Evolutionary conservation across 2,797 vertebrate genomes (phyloP), one percentile per base, ranked within the genome.

Genomic region (Clamator glandarius): DNA sequence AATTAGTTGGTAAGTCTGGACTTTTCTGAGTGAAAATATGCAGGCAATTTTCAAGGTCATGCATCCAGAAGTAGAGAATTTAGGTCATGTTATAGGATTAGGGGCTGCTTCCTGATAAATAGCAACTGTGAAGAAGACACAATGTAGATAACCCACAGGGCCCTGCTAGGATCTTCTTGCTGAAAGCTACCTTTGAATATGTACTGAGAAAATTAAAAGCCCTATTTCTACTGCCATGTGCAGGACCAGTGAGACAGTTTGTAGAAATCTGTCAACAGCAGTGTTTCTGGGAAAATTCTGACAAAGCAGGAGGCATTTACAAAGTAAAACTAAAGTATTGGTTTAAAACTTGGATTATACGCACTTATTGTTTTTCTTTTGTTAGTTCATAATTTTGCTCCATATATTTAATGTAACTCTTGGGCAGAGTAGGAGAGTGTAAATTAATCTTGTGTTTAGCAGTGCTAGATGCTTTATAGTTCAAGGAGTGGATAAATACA

Each of bases 361-460:
- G 29, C 41, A 11, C 36, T 31, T 81, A 61, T 4, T 51, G 7
- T 33, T 80, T 70, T 85, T 55, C 52, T 62, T 79, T 52, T 33
- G 7, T 66, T 89, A 72, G 26, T 42, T 79, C 21, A 4, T 89
- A 8, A 23, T 69, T 86, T 87, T 78, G 1, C 18, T 85, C 62
- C 5, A 1, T 7, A 23, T 69, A 59, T 62, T 88, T 82, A 93
- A 66, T 77, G 11, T 50, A 74, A 63, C 64, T 89, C 24, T 42
- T 57, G 36, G 28, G 19, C 57, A 87, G 35, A 78, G 24, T 18
- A 95, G 51, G 11, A 70, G 23, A 57, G 63, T 69, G 18, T 55
- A 94, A 94, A 69, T 90, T 77, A 67, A 84, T 94, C 62, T 80
- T 3, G 0, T 4, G 12, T 93, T 92, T 96, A 92, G 58, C 33